Evolutionary conservation across 2,888 invertebrate species (phyloP).

Genomic region (Priocnemis perturbator): DNA sequence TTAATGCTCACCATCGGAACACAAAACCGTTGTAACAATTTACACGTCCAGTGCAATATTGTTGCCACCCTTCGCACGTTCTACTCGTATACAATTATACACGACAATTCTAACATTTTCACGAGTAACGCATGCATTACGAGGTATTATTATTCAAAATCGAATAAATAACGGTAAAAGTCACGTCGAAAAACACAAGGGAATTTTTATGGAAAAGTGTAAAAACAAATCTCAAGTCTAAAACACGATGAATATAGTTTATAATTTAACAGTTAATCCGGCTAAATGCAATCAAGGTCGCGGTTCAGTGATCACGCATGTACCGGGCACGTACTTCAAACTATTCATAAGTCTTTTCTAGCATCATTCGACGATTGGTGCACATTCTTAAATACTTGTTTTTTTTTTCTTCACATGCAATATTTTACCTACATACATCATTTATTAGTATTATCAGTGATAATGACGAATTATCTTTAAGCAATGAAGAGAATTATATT

Average conservation of each 20-base stretch:
- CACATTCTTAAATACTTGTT: constrained; percentile 43
- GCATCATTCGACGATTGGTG: constrained; percentile 10
- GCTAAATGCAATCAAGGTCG: constrained; percentile 15
- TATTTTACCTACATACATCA: constrained; percentile 41
- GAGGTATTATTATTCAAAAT: constrained; percentile 29
- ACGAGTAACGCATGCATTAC: constrained; percentile 31
- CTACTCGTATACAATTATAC: constrained; percentile 28
- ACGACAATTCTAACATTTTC: constrained; percentile 29
- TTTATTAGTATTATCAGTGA: constrained; percentile 39
- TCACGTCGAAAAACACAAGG: constrained; percentile 6
- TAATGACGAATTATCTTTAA: constrained; percentile 46
- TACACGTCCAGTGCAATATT: constrained; percentile 15
- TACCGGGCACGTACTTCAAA: not conserved
- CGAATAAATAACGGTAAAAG: constrained; percentile 36
- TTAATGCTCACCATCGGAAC: constrained; percentile 5
- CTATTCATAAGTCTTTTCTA: no score
- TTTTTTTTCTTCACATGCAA: constrained; percentile 34
- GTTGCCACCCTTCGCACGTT: constrained; percentile 24
- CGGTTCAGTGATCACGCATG: not conserved
- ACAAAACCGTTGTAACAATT: constrained; percentile 37
- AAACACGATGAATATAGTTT: constrained; percentile 35
- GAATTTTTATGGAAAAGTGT: constrained; percentile 43
- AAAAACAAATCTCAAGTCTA: constrained; percentile 45
- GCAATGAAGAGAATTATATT: constrained; percentile 46
- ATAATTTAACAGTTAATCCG: constrained; percentile 20